A percentile compares a stretch with the other conserved stretches of the same genome.
Conservation (phyloP, 2,888 invertebrate genomes). For the Salticus scenicus region DNA sequence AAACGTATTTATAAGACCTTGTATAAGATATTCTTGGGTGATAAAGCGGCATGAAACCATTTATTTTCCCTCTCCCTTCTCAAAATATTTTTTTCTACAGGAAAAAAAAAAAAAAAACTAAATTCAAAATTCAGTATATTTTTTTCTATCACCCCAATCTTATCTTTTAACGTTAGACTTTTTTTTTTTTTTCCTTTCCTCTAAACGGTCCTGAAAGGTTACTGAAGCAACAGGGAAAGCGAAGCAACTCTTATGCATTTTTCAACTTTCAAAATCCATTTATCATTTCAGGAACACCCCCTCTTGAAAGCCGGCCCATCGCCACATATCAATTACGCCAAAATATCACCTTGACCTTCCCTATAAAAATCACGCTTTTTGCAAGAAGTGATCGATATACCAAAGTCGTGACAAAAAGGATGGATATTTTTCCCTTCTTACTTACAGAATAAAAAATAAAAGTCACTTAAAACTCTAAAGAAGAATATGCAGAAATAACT, state of each 20-base stretch:
- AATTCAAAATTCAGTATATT: too few relatives aligned
- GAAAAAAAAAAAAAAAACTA: too few relatives aligned
- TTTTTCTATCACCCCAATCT: not conserved
- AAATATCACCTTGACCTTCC: conserved; percentile 67
- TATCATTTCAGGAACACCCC: conserved; percentile 47
- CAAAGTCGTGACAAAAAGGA: conserved; percentile 48
- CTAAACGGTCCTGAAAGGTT: conserved; percentile 12
- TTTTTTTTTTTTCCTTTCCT: not conserved
- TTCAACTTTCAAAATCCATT: conserved; percentile 16
- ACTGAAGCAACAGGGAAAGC: conserved; percentile 8
- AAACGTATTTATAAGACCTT: too few relatives aligned
- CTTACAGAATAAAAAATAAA: too few relatives aligned
- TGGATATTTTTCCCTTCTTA: not conserved
- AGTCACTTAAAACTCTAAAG: too few relatives aligned
- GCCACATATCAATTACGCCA: conserved; percentile 65
- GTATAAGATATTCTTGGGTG: too few relatives aligned
- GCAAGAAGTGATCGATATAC: conserved; percentile 48
- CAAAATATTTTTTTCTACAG: too few relatives aligned
- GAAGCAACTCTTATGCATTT: not conserved
- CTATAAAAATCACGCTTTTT: conserved; percentile 64
- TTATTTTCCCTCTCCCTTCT: too few relatives aligned
- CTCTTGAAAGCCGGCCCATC: conserved; percentile 41
- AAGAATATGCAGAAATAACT: too few relatives aligned
- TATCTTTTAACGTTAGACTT: not conserved
- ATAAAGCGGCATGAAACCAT: too few relatives aligned